These are phyloP conservation scores for Diploptera punctata DNA, from an alignment of 2,888 invertebrate species.

Conservation along the genomic window DNA sequence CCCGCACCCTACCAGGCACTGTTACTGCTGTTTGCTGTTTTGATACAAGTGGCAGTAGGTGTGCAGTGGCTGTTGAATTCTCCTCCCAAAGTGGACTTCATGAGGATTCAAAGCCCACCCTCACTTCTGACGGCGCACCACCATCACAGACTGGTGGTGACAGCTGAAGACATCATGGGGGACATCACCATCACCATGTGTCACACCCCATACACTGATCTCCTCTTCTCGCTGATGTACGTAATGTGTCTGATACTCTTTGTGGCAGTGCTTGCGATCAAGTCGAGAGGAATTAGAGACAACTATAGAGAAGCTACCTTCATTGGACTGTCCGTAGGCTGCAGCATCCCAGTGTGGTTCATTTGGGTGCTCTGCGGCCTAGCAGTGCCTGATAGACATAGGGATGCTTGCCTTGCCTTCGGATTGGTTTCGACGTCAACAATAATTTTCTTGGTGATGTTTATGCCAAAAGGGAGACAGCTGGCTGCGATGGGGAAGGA, in stretches of 20 bases:
- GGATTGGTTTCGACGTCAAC: conserved; percentile 86
- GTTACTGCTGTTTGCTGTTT: conserved; percentile 86
- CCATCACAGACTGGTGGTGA: conserved; percentile 45
- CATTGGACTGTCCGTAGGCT: conserved; percentile 87
- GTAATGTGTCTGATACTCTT: conserved; percentile 84
- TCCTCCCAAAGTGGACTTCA: conserved; percentile 68
- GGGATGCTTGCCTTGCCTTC: conserved; percentile 89
- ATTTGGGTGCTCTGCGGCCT: conserved; percentile 85
- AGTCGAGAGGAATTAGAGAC: conserved; percentile 88
- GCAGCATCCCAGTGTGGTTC: conserved; percentile 86
- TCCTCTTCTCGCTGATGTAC: conserved; percentile 79
- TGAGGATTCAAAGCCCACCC: conserved; percentile 53
- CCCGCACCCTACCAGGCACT: conserved; percentile 91
- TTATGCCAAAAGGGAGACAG: conserved; percentile 91
- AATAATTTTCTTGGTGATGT: conserved; percentile 91
- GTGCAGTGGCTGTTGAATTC: conserved; percentile 84
- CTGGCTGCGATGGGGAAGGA: conserved; percentile 92
- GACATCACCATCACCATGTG: conserved; percentile 57
- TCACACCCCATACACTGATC: conserved; percentile 71
- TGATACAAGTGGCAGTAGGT: conserved; percentile 87
- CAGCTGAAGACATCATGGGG: conserved; percentile 52
- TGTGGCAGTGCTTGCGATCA: conserved; percentile 83
- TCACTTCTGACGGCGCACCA: conserved; percentile 47
- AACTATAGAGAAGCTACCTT: conserved; percentile 94
- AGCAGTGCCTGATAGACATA: conserved; percentile 77